Evolutionary conservation across 2,888 invertebrate genomes (phyloP).

Genomic region (Venusia cambrica): DNA sequence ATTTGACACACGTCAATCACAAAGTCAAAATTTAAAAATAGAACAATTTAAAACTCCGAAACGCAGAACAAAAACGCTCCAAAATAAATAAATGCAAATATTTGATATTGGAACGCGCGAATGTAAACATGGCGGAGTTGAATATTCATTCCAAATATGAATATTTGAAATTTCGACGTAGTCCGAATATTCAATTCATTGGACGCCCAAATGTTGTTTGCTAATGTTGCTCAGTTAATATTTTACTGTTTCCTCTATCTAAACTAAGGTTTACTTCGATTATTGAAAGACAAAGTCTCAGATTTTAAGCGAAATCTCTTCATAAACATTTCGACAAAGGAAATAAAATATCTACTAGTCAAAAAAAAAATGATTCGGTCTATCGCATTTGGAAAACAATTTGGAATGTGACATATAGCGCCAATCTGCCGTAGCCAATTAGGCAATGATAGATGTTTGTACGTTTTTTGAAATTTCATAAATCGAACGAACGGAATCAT

Average conservation of each 20-base stretch:
- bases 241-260: too few relatives aligned
- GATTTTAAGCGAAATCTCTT: too few relatives aligned
- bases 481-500: conserved; percentile 48
- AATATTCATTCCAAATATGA: conserved; percentile 60
- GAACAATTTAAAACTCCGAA: conserved; percentile 22
- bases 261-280: too few relatives aligned
- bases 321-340: too few relatives aligned
- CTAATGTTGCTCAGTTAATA: too few relatives aligned
- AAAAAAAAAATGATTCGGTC: too few relatives aligned
- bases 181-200: conserved; percentile 72
- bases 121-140: conserved; percentile 77
- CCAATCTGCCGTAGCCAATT: conserved; percentile 68
- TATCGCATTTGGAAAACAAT: conserved; percentile 27
- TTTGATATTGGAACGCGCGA: conserved; percentile 78
- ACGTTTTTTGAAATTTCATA: conserved; percentile 49
- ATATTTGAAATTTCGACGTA: conserved; percentile 31
- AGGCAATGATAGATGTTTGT: too few relatives aligned
- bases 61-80: conserved; percentile 50
- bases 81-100: conserved; percentile 80
- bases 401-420: conserved; percentile 61
- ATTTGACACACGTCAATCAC: conserved; percentile 47
- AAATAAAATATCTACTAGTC: too few relatives aligned
- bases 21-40: conserved; percentile 32
- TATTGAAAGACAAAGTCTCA: too few relatives aligned
- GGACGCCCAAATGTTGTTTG: conserved; percentile 34